These are phyloP conservation scores for Poliocrania exsul DNA, from an alignment of 2,797 vertebrate species.

Conservation along the genomic window DNA sequence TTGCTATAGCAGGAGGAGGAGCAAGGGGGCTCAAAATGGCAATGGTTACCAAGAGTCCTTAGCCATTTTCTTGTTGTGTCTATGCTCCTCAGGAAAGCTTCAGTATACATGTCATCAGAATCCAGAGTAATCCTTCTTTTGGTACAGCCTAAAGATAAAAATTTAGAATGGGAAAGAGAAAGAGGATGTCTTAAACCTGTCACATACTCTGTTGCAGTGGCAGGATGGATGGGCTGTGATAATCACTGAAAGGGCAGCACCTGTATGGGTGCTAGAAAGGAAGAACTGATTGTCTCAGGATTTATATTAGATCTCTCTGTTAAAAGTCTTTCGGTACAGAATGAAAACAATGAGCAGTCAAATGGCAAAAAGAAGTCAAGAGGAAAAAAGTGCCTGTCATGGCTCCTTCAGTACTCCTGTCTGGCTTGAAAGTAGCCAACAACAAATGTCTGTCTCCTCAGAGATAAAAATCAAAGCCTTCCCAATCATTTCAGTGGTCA, in stretches of 20 bases:
- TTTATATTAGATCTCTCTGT: not conserved
- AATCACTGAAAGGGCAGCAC: not conserved
- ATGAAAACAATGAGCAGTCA: conserved; percentile 17
- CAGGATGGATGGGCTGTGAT: not conserved
- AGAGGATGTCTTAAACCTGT: not conserved
- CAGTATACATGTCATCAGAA: not conserved
- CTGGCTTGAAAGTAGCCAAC: not conserved
- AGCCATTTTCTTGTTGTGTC: not conserved
- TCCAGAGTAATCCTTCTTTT: conserved; percentile 10
- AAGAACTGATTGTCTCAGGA: not conserved
- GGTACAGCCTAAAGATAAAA: conserved; percentile 2
- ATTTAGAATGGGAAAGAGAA: not conserved
- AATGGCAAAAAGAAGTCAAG: not conserved
- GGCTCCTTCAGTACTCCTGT: not conserved
- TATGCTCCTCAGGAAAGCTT: conserved; percentile 19
- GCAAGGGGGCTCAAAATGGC: not conserved
- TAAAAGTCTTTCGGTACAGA: conserved; percentile 10
- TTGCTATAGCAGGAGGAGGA: not conserved
- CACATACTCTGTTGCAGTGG: not conserved
- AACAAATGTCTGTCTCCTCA: not conserved
- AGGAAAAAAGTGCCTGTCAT: not conserved
- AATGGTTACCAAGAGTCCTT: not conserved
- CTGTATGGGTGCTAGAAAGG: not conserved
- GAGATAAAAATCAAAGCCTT: not conserved
- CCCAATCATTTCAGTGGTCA: not conserved